phyloP scores from a whole-genome alignment of 2,797 vertebrate species.

The Coccyzus lansbergi region DNA sequence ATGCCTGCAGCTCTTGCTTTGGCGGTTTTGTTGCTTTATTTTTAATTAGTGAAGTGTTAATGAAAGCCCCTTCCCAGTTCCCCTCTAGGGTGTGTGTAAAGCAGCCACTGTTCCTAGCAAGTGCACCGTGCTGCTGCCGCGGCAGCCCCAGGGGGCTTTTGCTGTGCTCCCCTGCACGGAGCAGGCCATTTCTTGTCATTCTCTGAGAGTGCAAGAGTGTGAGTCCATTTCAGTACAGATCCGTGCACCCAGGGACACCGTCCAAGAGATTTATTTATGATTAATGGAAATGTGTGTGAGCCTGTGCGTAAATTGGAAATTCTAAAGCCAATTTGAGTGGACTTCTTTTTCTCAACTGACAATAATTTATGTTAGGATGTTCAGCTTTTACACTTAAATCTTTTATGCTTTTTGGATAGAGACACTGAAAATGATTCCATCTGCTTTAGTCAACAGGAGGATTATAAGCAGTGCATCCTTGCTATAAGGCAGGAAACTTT shows the following conservation, averaged over 20 bases:
- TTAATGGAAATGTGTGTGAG: not conserved
- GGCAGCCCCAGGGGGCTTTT: not conserved
- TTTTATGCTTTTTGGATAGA: not conserved
- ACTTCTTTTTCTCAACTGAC: not conserved
- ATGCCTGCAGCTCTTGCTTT: not conserved
- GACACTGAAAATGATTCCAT: not conserved
- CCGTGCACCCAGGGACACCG: not conserved
- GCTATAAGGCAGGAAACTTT: not conserved
- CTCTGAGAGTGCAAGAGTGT: not conserved
- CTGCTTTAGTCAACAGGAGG: not conserved
- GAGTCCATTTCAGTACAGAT: not conserved
- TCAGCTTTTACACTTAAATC: not conserved
- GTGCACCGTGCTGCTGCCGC: accelerated
- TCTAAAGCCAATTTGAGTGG: not conserved
- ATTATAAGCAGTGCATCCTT: not conserved
- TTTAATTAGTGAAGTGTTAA: not conserved
- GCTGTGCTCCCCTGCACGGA: accelerated
- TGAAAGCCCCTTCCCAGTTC: not conserved
- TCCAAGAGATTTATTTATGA: not conserved
- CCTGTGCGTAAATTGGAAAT: not conserved
- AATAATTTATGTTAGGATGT: not conserved
- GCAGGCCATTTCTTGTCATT: not conserved
- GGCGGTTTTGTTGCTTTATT: no score
- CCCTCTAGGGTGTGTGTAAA: not conserved
- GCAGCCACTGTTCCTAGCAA: not conserved